Evolutionary conservation across 2,888 invertebrate species (phyloP), one percentile per base, ranked within the genome.

Genomic region (Dione juno): DNA sequence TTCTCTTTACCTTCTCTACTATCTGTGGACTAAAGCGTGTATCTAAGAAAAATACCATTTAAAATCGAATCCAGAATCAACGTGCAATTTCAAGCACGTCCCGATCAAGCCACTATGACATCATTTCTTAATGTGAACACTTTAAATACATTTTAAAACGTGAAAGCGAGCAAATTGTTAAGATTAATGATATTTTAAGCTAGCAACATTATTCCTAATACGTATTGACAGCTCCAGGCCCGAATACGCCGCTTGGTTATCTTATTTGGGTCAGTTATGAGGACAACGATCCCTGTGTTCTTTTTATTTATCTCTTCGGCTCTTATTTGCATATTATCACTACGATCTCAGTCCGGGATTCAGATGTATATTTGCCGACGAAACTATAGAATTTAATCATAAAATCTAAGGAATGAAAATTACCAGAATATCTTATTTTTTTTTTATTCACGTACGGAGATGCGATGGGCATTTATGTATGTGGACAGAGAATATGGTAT

Each of bases 301-400:
- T 88, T 90, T 79, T 89, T 89, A 85, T 89, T 90, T 88, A 86
- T 84, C 86, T 88, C 87, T 85, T 84, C 85, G 86, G 80, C 77
- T 84, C 78, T 86, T 84, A 89, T 92, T 90, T 90, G 86, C 90
- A 91, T 92, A 85, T 91, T 90, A 91, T 91, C 91, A 86, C 84
- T 80, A 78, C 84, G 86, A 92, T 91, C 90, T 87, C 81, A 86
- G 84, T 84, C 83, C 85, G 83, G 84, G 86, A 87, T 88, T 86
- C 87, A 82, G 85, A 87, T 85, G 90, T 88, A 88, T 90, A 90
- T 90, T 88, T 78, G 83, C 86, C 84, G 86, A 86, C 87, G 89
- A 90, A 87, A 89, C 80, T 83, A 81, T 83, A 83, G 86, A 86
- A 82, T 83, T 81, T 71, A 59, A 71, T 71, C 71, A 75, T 72